Evolutionary conservation across 2,113 vertebrate species (phyloP), one percentile per base, ranked within the genome.

Genomic region (Campylomormyrus numenius): DNA sequence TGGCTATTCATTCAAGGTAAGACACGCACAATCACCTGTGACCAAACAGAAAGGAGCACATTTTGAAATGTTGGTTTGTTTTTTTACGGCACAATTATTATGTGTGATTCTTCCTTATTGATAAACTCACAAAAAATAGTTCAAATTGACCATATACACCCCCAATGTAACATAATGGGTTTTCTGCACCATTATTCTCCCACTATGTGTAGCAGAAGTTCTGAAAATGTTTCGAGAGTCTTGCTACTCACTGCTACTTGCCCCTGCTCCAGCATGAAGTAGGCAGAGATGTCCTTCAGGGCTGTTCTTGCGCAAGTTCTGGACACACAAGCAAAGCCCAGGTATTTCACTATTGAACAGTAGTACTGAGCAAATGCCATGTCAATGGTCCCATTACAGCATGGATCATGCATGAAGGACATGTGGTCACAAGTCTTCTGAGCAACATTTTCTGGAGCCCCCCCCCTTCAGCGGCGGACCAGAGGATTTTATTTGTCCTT

Each of bases 231-330:
- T 15, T 24, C 5, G 7, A 70, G 8, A 88, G 90, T 91, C 85
- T 85, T 90, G 88, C 92, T 92, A 96, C 97, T 97, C 95, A 98
- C 98, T 88, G 97, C 97, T 52, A 97, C 97, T 90, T 97, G 97
- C 91, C 97, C 97, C 27, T 97, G 95, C 50, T 96, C 96, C 89
- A 85, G 93, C 31, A 93, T 92, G 89, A 98, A 96, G 91, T 97
- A 98, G 3, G 91, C 90, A 48, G 93, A 91, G 17, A 98, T 96
- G 31, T 98, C 98, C 56, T 95, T 96, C 83, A 98, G 95, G 0
- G 97, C 98, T 2, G 95, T 95, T 39, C 97, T 66, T 27, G 97
- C 97, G 53, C 97, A 98, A 52, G 97, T 96, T 93, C 98, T 98
- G 94, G 89, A 93, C 4, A 90, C 62, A 93, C 21, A 93, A 86